These are phyloP conservation scores for Drosophila kokeensis DNA, from an alignment of 2,888 invertebrate genomes.

Conservation along the genomic window DNA sequence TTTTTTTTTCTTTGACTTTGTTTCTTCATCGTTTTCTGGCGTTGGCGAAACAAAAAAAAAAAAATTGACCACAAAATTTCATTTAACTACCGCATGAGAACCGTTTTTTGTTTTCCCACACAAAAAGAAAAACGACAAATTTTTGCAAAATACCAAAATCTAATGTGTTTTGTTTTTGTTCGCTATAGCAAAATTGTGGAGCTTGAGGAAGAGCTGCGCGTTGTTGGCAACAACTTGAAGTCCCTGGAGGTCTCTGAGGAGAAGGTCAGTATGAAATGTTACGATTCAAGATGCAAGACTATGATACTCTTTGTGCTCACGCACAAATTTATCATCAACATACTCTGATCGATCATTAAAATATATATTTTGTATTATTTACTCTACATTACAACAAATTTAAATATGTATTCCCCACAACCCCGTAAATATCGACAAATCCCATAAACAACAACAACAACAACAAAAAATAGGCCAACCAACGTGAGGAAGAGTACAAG, in stretches of 20 bases:
- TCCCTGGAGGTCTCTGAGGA: slow-evolving; percentile 99
- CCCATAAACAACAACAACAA: slow-evolving; percentile 70
- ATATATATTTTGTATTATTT: slow-evolving; percentile 41
- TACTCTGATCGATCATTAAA: slow-evolving; percentile 15
- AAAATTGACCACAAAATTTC: slow-evolving; percentile 45
- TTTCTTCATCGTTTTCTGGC: slow-evolving; percentile 19
- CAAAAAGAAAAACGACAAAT: slow-evolving; percentile 2
- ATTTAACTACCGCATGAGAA: slow-evolving; percentile 65
- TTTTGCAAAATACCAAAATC: slow-evolving; percentile 15
- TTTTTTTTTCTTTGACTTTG: slow-evolving; percentile 9
- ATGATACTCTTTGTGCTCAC: slow-evolving; percentile 7
- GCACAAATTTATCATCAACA: slow-evolving; percentile 8
- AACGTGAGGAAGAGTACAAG: slow-evolving; percentile 99
- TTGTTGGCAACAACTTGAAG: slow-evolving; percentile 99
- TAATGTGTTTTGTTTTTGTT: slow-evolving; percentile 26
- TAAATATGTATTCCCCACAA: slow-evolving; percentile 30
- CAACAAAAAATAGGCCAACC: slow-evolving; percentile 92
- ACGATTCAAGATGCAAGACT: slow-evolving; percentile 7
- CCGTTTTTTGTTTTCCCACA: slow-evolving; percentile 34
- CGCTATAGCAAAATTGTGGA: slow-evolving; percentile 97
- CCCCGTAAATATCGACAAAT: slow-evolving; percentile 34
- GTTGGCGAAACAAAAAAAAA: slow-evolving; percentile 20
- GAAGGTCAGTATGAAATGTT: slow-evolving; percentile 90
- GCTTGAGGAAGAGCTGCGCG: slow-evolving; percentile 99
- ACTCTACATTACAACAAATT: slow-evolving; percentile 29